These are phyloP conservation scores for Boloria selene DNA, from an alignment of 2,888 invertebrate genomes.

Conservation along the genomic window DNA sequence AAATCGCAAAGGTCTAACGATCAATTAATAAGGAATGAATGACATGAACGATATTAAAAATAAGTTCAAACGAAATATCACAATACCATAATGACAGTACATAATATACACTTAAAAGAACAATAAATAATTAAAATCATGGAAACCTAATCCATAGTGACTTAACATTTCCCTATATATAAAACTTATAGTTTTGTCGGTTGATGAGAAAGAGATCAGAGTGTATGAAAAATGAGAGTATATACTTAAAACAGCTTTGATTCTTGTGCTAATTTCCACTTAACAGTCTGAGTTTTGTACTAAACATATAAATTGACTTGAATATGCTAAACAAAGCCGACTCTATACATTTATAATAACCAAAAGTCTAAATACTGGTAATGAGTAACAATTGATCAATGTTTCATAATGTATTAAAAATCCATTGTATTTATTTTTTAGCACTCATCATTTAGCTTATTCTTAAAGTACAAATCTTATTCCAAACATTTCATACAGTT, in stretches of 20 bases:
- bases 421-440: too few species aligned
- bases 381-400: too few species aligned
- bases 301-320: not conserved
- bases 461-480: slow-evolving; percentile 1
- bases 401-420: too few species aligned
- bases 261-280: slow-evolving; percentile 10
- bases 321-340: not conserved
- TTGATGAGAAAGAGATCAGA: slow-evolving; percentile 12
- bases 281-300: not conserved
- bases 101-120: slow-evolving; percentile 14
- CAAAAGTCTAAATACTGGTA: too few species aligned
- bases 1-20: slow-evolving; percentile 22
- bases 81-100: slow-evolving; percentile 26
- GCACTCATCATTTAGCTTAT: not conserved
- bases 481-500: not conserved
- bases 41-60: slow-evolving; percentile 14
- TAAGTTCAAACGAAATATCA: slow-evolving; percentile 29
- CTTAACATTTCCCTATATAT: not conserved
- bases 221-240: not conserved
- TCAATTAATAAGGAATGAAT: slow-evolving; percentile 30
- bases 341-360: not conserved
- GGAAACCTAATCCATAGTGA: not conserved
- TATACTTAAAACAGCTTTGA: not conserved
- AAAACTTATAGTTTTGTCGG: not conserved
- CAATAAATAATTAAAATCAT: slow-evolving; percentile 7